Base-by-base conservation (phyloP, 1,140 invertebrate genomes). In the Rhagoletis pomonella region DNA sequence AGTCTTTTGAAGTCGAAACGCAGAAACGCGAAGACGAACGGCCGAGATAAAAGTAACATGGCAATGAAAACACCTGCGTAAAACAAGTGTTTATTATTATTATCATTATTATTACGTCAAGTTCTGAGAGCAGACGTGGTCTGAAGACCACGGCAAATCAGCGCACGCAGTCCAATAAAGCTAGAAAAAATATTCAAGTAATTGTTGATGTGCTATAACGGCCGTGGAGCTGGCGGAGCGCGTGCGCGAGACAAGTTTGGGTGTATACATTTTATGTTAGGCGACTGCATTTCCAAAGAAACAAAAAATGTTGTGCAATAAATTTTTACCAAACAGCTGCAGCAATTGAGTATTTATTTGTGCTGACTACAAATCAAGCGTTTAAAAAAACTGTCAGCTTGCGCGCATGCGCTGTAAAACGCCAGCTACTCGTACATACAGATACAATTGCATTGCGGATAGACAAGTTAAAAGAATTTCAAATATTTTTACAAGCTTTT, bases 401-500 rank as follows among this genome's bases (percentile, higher is more conserved):
- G 19, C 19, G 19, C 64, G 64, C 64, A 67, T 42, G 64, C 64
- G 64, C 64, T 10, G 10, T 55, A 55, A 10, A 55, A 10, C 50
- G 50, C 50, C 50, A 55, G 10, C 50, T 0, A 29, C 29, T 29
- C 29, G 29, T 29, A 29, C 29, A 29, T 29, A 29, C 29, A 29
- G 29, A 29, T 29, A 39, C 29, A 67, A 39, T 29, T 67, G 64
- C 64, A 67, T 67, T 67, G 64, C 64, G 29, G 64, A 39, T 67
- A 67, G 6, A 39, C 64, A 29, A 47, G 42, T n/a, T 17, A 42
- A 42, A 73, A 73, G 67, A 73, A 73, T 73, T 73, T 73, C 67
- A 73, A 73, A 47, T 44, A 73, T 73, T 73, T 73, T 73, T 4
- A 39, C 67, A n/a, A n/a, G n/a, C n/a, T n/a, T n/a, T n/a, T n/a